These are phyloP conservation scores for Drosophila demipolita DNA, from an alignment of 2,888 invertebrate genomes.

Conservation along the genomic window DNA sequence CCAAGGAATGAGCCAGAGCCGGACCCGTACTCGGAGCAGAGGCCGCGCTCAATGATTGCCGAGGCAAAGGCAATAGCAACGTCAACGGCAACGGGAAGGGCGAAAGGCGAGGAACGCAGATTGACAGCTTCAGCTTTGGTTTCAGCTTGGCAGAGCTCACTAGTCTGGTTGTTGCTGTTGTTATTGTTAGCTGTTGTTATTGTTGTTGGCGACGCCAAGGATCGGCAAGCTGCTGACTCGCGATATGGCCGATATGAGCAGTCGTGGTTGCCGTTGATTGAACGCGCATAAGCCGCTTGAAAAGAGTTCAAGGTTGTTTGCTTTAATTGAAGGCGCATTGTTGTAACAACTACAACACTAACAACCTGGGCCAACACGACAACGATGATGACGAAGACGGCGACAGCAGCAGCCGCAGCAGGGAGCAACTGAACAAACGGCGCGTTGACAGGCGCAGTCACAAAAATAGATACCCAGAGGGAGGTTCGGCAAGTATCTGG, in stretches of 20 bases:
- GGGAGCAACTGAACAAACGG: constrained; percentile 48
- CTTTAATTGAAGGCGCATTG: constrained; percentile 75
- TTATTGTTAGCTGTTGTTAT: constrained; percentile 38
- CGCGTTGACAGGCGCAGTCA: constrained; percentile 70
- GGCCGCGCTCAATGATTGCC: constrained; percentile 33
- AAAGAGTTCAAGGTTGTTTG: constrained; percentile 81
- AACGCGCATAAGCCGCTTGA: constrained; percentile 71
- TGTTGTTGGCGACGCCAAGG: constrained; percentile 56
- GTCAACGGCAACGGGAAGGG: constrained; percentile 27
- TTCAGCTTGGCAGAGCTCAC: constrained; percentile 42
- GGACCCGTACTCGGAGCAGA: constrained; percentile 34
- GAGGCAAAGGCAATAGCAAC: constrained; percentile 25
- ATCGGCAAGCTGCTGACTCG: constrained; percentile 51
- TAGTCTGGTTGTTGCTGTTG: constrained; percentile 34
- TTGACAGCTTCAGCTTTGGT: constrained; percentile 64
- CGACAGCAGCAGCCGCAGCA: constrained; percentile 48
- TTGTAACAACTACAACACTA: constrained; percentile 67
- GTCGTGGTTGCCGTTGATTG: constrained; percentile 62
- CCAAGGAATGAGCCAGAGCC: constrained; percentile 66
- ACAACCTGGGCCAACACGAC: constrained; percentile 40
- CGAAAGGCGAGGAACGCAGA: constrained; percentile 64
- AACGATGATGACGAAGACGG: constrained; percentile 31
- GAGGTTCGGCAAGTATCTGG: constrained; percentile 40
- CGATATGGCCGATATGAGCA: constrained; percentile 64
- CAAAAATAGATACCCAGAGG: constrained; percentile 68